A percentile compares a stretch with the other conserved stretches of the same genome.
phyloP scores from a whole-genome alignment of 2,888 invertebrate genomes.

The Thera obeliscata region DNA sequence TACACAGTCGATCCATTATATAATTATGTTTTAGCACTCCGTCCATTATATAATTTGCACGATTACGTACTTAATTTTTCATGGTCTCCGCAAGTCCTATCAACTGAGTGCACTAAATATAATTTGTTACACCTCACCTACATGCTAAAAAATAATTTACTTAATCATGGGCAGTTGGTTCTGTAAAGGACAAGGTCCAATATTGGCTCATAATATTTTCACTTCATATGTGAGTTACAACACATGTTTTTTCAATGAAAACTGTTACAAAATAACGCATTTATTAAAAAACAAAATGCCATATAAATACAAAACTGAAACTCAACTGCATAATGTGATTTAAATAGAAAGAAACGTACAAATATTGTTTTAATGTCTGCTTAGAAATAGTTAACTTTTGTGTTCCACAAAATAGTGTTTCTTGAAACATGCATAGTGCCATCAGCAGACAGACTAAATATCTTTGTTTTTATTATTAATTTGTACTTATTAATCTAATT shows the following conservation, averaged over 20 bases:
- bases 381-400: conserved; percentile 69
- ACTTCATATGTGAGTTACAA: neutral
- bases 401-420: conserved; percentile 68
- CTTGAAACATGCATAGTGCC: conserved; percentile 79
- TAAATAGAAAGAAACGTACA: conserved; percentile 73
- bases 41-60: conserved; percentile 72
- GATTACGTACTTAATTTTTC: conserved; percentile 78
- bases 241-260: neutral
- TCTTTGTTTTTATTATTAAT: conserved; percentile 71
- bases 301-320: conserved; percentile 48
- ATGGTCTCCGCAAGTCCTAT: conserved; percentile 53
- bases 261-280: conserved; percentile 53
- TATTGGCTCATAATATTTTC: neutral
- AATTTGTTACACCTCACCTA: neutral
- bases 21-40: conserved; percentile 67
- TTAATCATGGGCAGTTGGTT: neutral
- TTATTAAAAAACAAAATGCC: conserved; percentile 54
- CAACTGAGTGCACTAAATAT: conserved; percentile 35
- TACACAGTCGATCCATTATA: conserved; percentile 31
- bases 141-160: neutral
- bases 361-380: conserved; percentile 72
- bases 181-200: neutral
- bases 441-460: conserved; percentile 74
- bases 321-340: conserved; percentile 59
- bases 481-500: conserved; percentile 75